These are phyloP conservation scores for Heterotilapia buettikoferi DNA, from an alignment of 2,113 vertebrate species.

Conservation along the genomic window DNA sequence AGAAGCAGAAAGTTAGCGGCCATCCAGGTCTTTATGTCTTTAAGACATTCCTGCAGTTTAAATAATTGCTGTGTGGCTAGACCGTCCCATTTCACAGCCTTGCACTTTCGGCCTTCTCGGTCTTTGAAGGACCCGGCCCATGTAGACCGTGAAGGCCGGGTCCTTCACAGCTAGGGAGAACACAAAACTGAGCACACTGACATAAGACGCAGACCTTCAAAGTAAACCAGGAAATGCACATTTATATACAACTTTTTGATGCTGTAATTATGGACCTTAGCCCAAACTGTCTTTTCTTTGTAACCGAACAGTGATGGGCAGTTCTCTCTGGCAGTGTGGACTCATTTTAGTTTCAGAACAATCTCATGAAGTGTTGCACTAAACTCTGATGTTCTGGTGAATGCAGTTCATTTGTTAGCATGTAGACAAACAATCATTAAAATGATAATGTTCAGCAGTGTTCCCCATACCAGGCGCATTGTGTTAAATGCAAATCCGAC, in stretches of 20 bases:
- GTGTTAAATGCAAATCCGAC: neutral
- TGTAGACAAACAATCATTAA: neutral
- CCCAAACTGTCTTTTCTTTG: neutral
- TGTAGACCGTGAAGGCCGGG: neutral
- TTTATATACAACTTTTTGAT: neutral
- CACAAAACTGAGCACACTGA: neutral
- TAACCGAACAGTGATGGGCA: neutral
- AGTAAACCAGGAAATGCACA: neutral
- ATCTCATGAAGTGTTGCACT: neutral
- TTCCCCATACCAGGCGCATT: neutral
- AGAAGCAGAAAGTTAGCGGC: rapidly evolving
- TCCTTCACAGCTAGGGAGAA: neutral
- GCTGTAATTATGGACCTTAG: neutral
- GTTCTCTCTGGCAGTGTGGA: neutral
- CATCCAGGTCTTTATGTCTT: neutral
- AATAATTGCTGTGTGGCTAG: rapidly evolving
- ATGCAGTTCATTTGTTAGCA: neutral
- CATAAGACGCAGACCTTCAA: neutral
- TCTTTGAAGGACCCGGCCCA: neutral
- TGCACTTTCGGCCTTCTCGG: neutral
- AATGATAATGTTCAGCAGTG: neutral
- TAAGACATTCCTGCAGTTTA: neutral
- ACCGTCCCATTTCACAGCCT: neutral
- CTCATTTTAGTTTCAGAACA: neutral
- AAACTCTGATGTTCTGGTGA: neutral